phyloP scores from a whole-genome alignment of 2,888 invertebrate species.

The Acrobeloides nanus region DNA sequence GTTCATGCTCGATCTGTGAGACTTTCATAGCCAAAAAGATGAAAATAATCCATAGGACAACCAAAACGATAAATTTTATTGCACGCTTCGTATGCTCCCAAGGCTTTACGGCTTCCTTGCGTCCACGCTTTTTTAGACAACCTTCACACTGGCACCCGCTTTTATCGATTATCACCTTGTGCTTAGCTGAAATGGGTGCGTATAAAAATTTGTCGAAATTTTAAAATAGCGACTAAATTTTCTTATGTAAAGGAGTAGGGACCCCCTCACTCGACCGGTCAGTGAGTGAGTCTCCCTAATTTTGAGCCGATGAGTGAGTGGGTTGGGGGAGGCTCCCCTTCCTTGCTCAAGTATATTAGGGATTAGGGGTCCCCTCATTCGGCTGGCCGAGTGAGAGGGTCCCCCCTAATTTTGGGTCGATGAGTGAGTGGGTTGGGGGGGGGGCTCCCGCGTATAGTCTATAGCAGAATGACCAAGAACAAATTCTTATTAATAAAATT shows the following conservation, averaged over 20 bases:
- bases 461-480: too few relatives aligned
- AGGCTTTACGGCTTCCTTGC: conserved; percentile 78
- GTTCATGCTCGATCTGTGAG: conserved; percentile 92
- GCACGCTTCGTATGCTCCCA: conserved; percentile 62
- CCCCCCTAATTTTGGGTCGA: too few relatives aligned
- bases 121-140: conserved; percentile 73
- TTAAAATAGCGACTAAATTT: conserved; percentile 4
- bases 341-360: too few relatives aligned
- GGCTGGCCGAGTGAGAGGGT: too few relatives aligned
- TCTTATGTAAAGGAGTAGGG: too few relatives aligned
- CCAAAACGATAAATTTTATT: conserved; percentile 38
- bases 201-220: background rate
- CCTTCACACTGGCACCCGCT: conserved; percentile 73
- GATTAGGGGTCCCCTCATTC: too few relatives aligned
- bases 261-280: background rate
- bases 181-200: conserved; percentile 39
- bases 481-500: too few relatives aligned
- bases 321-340: too few relatives aligned
- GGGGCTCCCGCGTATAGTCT: too few relatives aligned
- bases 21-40: conserved; percentile 58
- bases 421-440: too few relatives aligned
- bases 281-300: too few relatives aligned
- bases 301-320: too few relatives aligned
- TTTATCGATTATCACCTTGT: conserved; percentile 27
- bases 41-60: conserved; percentile 58